Base-by-base conservation (phyloP, 2,888 invertebrate species). In the Onthophagus sagittarius region DNA sequence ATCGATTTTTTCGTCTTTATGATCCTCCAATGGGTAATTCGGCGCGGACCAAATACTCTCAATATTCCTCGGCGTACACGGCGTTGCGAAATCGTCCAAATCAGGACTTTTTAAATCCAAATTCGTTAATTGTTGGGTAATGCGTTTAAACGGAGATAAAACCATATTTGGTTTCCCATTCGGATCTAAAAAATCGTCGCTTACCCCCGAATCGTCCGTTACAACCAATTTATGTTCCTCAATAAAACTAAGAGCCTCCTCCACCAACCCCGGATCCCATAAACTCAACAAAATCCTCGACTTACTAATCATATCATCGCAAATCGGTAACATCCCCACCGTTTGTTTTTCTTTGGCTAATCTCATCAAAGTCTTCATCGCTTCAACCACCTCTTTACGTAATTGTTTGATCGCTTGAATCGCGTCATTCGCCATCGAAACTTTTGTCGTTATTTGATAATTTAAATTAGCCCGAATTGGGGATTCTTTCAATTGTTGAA, bases 261-360 rank as follows among this genome's bases (percentile, higher is more conserved):
- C 96, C 0, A 97, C 93, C 62, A 95, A 86, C 6, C 91, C 91
- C 0, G 94, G 93, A 82, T 96, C 95, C 94, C 96, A 97, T 1
- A 96, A 88, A 70, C 92, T 91, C 1, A 96, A 86, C 73, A 97
- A 86, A 71, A 93, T 93, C 76, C 92, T 89, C 0, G 95, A 93
- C 88, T 94, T 94, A 33, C 88, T 88, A 74, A 93, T 90, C 92
- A 93, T 93, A 79, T 92, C 92, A 79, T 93, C 92, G 80, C 93
- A 93, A 75, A 93, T 89, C 2, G 91, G 91, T 80, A 92, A 86
- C 92, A 93, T 93, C 39, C 93, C 93, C 73, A 88, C 88, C 0
- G 92, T 90, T 82, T 92, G 91, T 78, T 92, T 91, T 0, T 92
- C 91, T 80, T 93, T 93, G 11, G 95, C 90, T 67, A 94, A 82